Evolutionary conservation across 23 tunicate species (phyloP).

Genomic region (Ascidia mentula): DNA sequence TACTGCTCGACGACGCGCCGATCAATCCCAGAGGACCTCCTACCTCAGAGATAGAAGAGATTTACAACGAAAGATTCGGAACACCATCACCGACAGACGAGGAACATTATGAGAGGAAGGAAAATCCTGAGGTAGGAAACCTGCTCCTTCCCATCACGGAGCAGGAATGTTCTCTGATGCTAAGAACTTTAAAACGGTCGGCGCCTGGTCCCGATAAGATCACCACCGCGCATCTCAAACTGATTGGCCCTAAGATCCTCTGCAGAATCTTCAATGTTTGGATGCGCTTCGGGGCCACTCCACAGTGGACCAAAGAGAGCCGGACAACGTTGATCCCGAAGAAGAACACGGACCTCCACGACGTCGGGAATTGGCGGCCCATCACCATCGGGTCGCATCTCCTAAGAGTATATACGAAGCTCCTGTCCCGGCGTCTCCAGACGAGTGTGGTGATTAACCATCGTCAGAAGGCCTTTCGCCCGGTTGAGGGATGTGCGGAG

Average conservation of each 20-base stretch:
- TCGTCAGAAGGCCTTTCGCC: constrained; percentile 5
- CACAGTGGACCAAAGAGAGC: neutral
- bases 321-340: neutral
- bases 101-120: neutral
- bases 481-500: constrained; percentile 18
- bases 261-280: neutral
- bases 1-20: constrained; percentile 11
- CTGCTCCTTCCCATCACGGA: neutral
- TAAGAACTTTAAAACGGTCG: neutral
- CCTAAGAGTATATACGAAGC: neutral
- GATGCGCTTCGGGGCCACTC: constrained; percentile 5
- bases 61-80: neutral
- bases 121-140: neutral
- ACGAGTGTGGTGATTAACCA: neutral
- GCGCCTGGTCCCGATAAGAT: neutral
- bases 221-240: neutral
- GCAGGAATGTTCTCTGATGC: neutral
- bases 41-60: neutral
- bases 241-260: neutral
- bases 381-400: neutral
- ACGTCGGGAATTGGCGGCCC: neutral
- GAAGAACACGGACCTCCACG: neutral
- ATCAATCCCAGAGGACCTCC: neutral
- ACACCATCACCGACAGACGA: neutral
- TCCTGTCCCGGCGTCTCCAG: neutral